Conservation (phyloP, 1,140 invertebrate genomes). For the Papilio glaucus region DNA sequence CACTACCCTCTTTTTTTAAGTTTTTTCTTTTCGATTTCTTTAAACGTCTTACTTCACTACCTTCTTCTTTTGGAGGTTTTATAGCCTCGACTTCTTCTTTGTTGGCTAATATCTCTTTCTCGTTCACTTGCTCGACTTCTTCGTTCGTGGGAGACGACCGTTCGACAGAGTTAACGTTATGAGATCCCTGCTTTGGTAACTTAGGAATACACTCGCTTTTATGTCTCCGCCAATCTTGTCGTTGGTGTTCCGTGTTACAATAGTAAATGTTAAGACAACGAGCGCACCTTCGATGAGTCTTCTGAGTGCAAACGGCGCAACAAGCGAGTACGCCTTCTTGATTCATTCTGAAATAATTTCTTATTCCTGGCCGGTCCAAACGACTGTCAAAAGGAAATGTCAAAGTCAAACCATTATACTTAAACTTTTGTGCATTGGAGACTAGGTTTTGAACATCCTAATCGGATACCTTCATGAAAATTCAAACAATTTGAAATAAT, state of each 20-base stretch:
- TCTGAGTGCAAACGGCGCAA: slow-evolving; percentile 86
- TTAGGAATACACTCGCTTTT: slow-evolving; percentile 84
- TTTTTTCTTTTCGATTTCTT: slow-evolving; percentile 69
- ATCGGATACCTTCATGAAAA: not conserved
- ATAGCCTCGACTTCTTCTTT: slow-evolving; percentile 43
- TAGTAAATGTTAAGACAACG: slow-evolving; percentile 89
- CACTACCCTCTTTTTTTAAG: slow-evolving; percentile 56
- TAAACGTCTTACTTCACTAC: slow-evolving; percentile 58
- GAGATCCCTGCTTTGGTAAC: slow-evolving; percentile 65
- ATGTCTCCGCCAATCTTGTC: slow-evolving; percentile 89
- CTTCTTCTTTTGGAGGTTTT: slow-evolving; percentile 40
- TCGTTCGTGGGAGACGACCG: slow-evolving; percentile 52
- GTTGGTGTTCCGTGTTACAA: slow-evolving; percentile 91
- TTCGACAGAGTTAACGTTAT: slow-evolving; percentile 58
- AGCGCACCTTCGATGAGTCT: slow-evolving; percentile 89
- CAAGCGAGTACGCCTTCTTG: slow-evolving; percentile 81
- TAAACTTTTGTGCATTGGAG: not conserved
- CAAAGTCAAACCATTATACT: slow-evolving; percentile 5
- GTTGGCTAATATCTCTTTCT: slow-evolving; percentile 43
- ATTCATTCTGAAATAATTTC: slow-evolving; percentile 80
- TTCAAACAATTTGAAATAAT: too few relatives aligned
- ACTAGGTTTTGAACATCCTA: not conserved
- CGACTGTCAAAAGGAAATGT: slow-evolving; percentile 27
- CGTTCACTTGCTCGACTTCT: slow-evolving; percentile 45
- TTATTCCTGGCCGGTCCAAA: slow-evolving; percentile 47